Base-by-base conservation (phyloP, 2,888 invertebrate genomes). In the Amblyteles armatorius region DNA sequence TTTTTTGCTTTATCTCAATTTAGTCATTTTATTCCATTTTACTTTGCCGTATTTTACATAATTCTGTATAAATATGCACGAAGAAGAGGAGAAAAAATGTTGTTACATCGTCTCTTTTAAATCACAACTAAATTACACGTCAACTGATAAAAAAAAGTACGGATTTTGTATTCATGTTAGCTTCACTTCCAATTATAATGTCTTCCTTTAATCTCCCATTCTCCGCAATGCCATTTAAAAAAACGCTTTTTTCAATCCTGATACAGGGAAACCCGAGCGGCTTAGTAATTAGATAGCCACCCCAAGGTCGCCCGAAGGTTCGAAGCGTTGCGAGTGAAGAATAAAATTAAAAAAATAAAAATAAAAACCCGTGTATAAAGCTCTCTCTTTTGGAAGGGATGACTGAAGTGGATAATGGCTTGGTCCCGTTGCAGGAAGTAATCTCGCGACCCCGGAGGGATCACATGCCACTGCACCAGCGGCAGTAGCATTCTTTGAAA, bases 401-500 rank as follows among this genome's bases (percentile, higher is more conserved):
- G 63, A 63, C 29, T 33, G n/a, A 52, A 67, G 65, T 72, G 79
- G 77, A 67, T 44, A 67, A 83, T 50, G 60, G 40, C n/a, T 16
- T 3, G 52, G 65, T 67, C 69, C 55, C 77, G 72, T 55, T 72
- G 81, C 71, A 82, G 82, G 79, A 84, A 82, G 84, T 84, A 82
- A 84, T 84, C 82, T 79, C 74, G 67, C 73, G 69, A 50, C 57
- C 63, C 79, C 67, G 72, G 60, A 77, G 73, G 77, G 72, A 80
- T 36, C 79, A 74, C 82, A 79, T 80, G 72, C 79, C 82, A 65
- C 44, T 74, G 73, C 73, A 72, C 19, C 77, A 57, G 11, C 52
- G 36, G 63, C 77, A 73, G 69, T 79, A 44, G 76, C 65, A 85
- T 85, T 80, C 77, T 82, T 82, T 79, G 79, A 77, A 82, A 82